Base-by-base conservation (phyloP, 2,888 invertebrate species). In the Argyra leucocephala region DNA sequence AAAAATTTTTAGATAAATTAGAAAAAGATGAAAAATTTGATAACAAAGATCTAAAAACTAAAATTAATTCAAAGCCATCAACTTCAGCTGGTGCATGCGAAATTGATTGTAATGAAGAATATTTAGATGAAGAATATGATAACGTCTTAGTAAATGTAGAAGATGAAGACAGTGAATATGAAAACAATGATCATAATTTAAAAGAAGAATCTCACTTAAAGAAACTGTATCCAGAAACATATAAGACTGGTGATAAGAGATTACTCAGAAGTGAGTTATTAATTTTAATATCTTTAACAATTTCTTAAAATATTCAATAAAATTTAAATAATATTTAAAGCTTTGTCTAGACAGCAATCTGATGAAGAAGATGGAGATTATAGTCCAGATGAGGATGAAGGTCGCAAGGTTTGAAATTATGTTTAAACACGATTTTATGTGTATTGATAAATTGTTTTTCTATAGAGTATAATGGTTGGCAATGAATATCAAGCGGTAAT, bases 401-500 rank as follows among this genome's bases (percentile, higher is more conserved):
- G 91, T 89, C 89, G 91, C 78, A 93, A 93, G 80, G 78, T 79
- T 70, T 2, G 6, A 18, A n/a, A 57, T 59, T 61, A 22, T 18
- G 4, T 48, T 60, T 64, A 0, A 15, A 67, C 66, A 71, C 31
- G 72, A 72, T 72, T 72, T 9, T 74, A 73, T 21, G 74, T 72
- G 24, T 75, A 76, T 24, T 70, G 72, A 3, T 78, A 76, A 36
- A 71, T 73, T 1, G 77, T 61, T 7, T 15, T 24, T 61, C 66
- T 85, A 22, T 59, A 70, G 84, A 93, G 92, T 23, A 96, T 96
- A 69, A 95, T 95, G 91, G 95, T 97, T 26, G 97, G 96, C 22
- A 87, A 88, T 69, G 92, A 93, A 75, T 96, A 90, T 77, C 97
- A 97, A 82, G 97, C 96, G 3, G 87, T 86, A 65, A 93, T 97